Evolutionary conservation across 2,797 vertebrate species (phyloP), one percentile per base, ranked within the genome.

Genomic region (Dendrocincla tyrannina): DNA sequence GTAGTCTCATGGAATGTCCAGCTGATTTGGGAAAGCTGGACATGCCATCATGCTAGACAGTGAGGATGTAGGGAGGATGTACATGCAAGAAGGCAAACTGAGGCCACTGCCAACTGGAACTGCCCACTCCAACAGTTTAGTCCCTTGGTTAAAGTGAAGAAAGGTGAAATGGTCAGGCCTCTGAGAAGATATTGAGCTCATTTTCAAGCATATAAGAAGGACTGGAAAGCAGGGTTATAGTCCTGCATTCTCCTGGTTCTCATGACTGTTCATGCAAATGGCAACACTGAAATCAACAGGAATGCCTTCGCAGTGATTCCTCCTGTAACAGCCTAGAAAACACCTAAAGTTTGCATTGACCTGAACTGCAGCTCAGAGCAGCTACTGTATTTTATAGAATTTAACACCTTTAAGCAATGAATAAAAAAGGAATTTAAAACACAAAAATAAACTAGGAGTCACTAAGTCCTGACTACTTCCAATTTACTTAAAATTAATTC

Each of bases 11-110:
- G n/a, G 69, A 53, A 68, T 3, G 7, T 30, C 35, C 44, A 72
- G 53, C 16, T 62, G 33, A 58, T 55, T 56, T 50, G 16, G 39
- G 18, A 17, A n/a, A 27, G 17, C 1, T 72, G 55, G 55, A 41
- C 3, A 3, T 10, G 8, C 28, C 44, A 41, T 19, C 46, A 47
- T 20, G 6, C 25, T 58, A 89, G 17, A 27, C 20, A 50, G 24
- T 37, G 60, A 60, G 47, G 39, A 44, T 10, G 17, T 6, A 42
- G 1, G 0, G 53, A 72, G 35, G 18, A 64, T 18, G 41, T 0
- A 59, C 20, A 46, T 10, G 13, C 50, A 46, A 50, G 22, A 69
- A 47, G 33, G 44, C 32, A 69, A 80, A 39, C n/a, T 13, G 11
- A 85, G 27, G 18, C 39, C 30, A 25, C 53, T 50, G 35, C 58